Conservation (phyloP, 2,797 vertebrate species). For the Muscicapa striata region DNA sequence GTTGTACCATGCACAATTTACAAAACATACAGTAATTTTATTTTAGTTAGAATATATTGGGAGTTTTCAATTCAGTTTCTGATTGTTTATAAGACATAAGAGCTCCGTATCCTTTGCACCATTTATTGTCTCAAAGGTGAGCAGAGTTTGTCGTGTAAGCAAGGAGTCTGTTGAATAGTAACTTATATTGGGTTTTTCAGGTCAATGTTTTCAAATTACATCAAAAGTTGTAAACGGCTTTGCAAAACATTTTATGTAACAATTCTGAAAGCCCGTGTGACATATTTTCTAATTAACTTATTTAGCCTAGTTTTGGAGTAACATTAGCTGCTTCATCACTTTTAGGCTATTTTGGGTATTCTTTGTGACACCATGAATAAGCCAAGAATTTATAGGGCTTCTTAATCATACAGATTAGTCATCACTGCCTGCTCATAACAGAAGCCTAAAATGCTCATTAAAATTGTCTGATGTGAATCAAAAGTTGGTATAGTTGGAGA, state of each 20-base stretch:
- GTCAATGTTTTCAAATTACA: slow-evolving; percentile 32
- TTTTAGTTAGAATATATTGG: neutral
- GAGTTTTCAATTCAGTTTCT: neutral
- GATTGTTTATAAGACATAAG: neutral
- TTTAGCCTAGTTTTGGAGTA: slow-evolving; percentile 65
- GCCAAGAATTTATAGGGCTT: slow-evolving; percentile 72
- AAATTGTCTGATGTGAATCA: slow-evolving; percentile 75
- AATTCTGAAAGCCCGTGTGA: neutral
- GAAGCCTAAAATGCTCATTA: slow-evolving; percentile 71
- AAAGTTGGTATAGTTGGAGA: slow-evolving; percentile 71
- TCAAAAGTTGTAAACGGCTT: slow-evolving; percentile 50
- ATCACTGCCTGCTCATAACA: slow-evolving; percentile 74
- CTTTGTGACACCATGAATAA: slow-evolving; percentile 68
- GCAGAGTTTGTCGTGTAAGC: neutral
- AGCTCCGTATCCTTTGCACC: neutral
- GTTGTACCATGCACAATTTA: neutral
- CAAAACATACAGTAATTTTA: neutral
- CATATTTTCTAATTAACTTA: slow-evolving; percentile 69
- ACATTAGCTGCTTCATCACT: slow-evolving; percentile 54
- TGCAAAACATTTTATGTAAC: slow-evolving; percentile 33
- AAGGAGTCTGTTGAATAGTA: neutral
- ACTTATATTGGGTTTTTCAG: neutral
- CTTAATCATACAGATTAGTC: slow-evolving; percentile 76
- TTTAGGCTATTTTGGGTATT: slow-evolving; percentile 57
- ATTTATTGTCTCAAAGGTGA: neutral